Conservation (phyloP, 2,113 vertebrate species). For the Gymnorhina tibicen region DNA sequence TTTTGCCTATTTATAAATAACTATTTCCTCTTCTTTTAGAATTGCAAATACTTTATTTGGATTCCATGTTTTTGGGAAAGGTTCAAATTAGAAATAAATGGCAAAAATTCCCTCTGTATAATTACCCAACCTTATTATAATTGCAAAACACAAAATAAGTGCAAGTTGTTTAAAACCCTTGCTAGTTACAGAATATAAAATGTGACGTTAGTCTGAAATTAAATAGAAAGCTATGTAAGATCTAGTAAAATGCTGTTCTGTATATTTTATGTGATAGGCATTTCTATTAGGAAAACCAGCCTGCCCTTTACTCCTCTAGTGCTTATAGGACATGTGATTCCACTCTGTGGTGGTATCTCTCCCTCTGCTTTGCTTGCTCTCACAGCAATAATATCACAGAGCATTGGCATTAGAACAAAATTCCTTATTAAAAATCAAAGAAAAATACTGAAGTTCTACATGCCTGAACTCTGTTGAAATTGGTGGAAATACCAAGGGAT, state of each 20-base stretch:
- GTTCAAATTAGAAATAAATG: conserved; percentile 14
- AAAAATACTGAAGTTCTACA: neutral
- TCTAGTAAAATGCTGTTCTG: neutral
- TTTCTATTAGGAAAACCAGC: neutral
- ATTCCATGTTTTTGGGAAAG: neutral
- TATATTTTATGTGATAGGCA: neutral
- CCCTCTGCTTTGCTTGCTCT: neutral
- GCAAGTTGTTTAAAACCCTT: conserved; percentile 6
- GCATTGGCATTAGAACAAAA: neutral
- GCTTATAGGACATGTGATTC: neutral
- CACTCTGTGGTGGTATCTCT: neutral
- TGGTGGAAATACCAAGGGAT: neutral
- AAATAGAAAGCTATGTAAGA: neutral
- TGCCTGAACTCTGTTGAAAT: neutral
- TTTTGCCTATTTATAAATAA: neutral
- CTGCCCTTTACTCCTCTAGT: neutral
- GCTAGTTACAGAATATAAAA: neutral
- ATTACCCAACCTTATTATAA: conserved; percentile 19
- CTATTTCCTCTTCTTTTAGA: neutral
- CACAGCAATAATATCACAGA: neutral
- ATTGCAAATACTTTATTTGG: neutral
- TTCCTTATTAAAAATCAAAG: neutral
- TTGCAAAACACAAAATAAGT: conserved; percentile 18
- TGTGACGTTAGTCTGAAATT: neutral
- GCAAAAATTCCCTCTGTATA: neutral